Base-by-base conservation (phyloP, 2,113 vertebrate genomes). In the Protomyctophum bolini region DNA sequence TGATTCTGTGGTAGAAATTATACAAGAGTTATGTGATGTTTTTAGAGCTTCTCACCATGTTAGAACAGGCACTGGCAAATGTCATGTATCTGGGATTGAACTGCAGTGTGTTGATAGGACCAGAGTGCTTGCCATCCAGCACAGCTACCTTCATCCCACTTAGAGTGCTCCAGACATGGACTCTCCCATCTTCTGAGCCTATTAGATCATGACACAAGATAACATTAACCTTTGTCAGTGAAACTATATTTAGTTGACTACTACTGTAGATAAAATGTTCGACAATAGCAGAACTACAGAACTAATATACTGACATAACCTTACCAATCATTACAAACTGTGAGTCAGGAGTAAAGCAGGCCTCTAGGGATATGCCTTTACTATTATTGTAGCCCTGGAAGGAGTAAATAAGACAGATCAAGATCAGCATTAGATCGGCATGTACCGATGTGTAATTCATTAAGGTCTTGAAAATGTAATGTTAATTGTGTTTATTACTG, bases 51-150 rank as follows among this genome's bases (percentile, higher is more conserved):
- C 96, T 96, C 93, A 99, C 97, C 97, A 97, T 98, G 90, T 96
- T 97, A 12, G 94, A 95, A 92, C 97, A 99, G 21, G 97, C 97
- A 0, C 97, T 99, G 85, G 96, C 96, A 56, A 99, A 99, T 3
- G 96, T 99, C 98, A 99, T 97, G 91, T 96, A 98, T 90, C 95
- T 96, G 66, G 98, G 97, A 82, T 99, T 99, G 86, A 99, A 99
- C 86, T 98, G 98, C 84, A 99, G 91, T 56, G 96, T 96, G 82
- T 96, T 98, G 85, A 99, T 97, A 10, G 98, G 96, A 46, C 97
- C 96, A 8, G 96, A 94, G 83, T 99, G 98, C 80, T 98, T 99
- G 60, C 98, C 97, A 76, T 99, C 98, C 86, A 98, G 75, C 68
- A 99, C 94, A 14, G 98, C 97, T 81, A 99, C 96, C 84, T 99